Conservation (phyloP, 2,888 invertebrate species). For the Cryptocephalus moraei region DNA sequence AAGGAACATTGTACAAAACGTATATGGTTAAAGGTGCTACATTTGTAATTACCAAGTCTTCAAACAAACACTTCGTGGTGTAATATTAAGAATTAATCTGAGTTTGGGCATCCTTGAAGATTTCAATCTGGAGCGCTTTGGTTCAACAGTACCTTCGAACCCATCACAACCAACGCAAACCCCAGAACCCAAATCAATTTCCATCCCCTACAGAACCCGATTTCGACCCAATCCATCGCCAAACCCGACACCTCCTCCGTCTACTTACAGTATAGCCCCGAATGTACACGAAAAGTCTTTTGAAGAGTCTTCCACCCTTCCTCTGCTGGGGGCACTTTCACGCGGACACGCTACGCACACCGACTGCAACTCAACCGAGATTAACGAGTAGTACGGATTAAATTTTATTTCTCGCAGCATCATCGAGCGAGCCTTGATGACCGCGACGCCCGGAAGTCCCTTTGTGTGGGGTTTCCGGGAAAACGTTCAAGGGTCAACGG, state of each 20-base stretch:
- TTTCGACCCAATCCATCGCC: too few relatives aligned
- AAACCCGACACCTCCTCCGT: too few relatives aligned
- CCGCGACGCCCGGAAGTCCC: conserved; percentile 34
- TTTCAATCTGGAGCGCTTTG: too few relatives aligned
- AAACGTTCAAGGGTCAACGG: conserved; percentile 39
- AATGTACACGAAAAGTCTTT: conserved; percentile 2
- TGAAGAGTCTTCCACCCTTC: neutral
- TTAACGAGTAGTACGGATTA: conserved; percentile 7
- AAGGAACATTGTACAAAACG: too few relatives aligned
- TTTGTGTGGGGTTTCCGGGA: conserved; percentile 39
- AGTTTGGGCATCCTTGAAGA: too few relatives aligned
- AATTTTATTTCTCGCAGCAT: neutral
- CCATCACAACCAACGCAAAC: too few relatives aligned
- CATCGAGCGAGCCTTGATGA: conserved; percentile 26
- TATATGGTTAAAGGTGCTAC: neutral
- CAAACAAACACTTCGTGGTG: too few relatives aligned
- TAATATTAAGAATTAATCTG: too few relatives aligned
- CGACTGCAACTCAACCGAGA: conserved; percentile 1
- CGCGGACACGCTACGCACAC: conserved; percentile 32
- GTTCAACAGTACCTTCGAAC: too few relatives aligned
- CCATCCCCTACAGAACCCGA: too few relatives aligned
- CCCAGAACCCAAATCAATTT: too few relatives aligned
- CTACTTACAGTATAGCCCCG: conserved; percentile 26
- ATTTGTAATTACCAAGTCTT: neutral
- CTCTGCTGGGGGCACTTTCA: conserved; percentile 29